phyloP scores from a whole-genome alignment of 2,113 vertebrate species.

The Malurus melanocephalus region DNA sequence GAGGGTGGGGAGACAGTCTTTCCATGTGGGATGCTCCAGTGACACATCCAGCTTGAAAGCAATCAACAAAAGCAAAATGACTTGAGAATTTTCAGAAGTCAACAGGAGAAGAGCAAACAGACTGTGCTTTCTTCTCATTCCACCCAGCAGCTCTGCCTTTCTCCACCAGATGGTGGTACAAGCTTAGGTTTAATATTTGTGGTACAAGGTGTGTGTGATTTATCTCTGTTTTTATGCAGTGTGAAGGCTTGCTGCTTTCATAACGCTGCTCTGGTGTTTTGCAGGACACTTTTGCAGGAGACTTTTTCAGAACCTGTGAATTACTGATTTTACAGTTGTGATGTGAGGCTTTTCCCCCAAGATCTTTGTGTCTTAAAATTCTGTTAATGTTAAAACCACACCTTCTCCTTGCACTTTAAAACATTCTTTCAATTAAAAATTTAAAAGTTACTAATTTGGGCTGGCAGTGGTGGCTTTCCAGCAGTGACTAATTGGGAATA shows the following conservation, averaged over 20 bases:
- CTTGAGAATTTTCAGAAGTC: not conserved
- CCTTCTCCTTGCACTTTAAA: not conserved
- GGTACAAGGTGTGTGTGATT: not conserved
- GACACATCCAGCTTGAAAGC: not conserved
- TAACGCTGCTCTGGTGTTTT: not conserved
- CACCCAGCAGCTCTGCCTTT: not conserved
- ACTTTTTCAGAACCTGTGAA: not conserved
- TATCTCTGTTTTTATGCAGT: not conserved
- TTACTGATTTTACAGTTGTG: not conserved
- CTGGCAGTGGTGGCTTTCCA: not conserved
- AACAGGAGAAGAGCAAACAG: not conserved
- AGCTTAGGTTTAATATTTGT: not conserved
- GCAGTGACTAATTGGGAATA: not conserved
- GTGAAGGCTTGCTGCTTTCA: not conserved
- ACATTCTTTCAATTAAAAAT: not conserved
- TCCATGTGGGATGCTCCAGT: accelerated
- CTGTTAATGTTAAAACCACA: not conserved
- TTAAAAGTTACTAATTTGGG: not conserved
- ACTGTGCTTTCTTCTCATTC: not conserved
- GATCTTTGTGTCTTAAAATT: not conserved
- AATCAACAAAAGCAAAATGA: not conserved
- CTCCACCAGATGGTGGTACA: conserved; percentile 41
- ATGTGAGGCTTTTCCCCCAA: accelerated
- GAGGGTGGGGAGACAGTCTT: not conserved
- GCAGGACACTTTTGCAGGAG: not conserved